These are phyloP conservation scores for Oncorhynchus clarkii DNA, from an alignment of 2,113 vertebrate species.

Conservation along the genomic window DNA sequence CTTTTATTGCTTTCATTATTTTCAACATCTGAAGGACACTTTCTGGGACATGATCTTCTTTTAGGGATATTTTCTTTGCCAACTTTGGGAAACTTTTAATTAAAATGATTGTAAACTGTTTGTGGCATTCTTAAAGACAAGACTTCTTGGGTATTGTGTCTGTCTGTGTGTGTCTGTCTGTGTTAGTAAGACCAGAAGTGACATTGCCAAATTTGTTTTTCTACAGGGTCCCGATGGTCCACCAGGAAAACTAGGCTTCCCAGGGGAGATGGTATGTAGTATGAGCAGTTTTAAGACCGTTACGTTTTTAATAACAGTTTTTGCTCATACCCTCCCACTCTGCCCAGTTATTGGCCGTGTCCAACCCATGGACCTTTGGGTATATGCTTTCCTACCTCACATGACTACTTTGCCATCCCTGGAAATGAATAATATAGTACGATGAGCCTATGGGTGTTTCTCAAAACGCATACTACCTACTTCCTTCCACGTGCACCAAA, in stretches of 20 bases:
- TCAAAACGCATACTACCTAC: too few relatives aligned
- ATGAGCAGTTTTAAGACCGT: not conserved
- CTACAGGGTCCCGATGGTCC: slow-evolving; percentile 82
- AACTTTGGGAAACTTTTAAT: slow-evolving; percentile 10
- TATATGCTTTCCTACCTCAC: too few relatives aligned
- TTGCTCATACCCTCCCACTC: not conserved
- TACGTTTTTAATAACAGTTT: not conserved
- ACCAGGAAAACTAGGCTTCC: slow-evolving; percentile 81
- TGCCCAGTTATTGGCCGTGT: too few relatives aligned
- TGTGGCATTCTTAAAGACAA: too few relatives aligned
- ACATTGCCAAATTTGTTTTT: slow-evolving; percentile 25
- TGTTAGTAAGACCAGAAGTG: not conserved
- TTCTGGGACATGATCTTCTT: slow-evolving; percentile 22
- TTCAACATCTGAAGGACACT: slow-evolving; percentile 11
- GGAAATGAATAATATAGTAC: too few relatives aligned
- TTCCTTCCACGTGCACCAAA: too few relatives aligned
- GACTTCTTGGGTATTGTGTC: not conserved
- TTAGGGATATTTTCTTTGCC: slow-evolving; percentile 17
- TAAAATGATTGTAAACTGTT: not conserved
- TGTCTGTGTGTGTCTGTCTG: too few relatives aligned
- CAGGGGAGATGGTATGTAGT: slow-evolving; percentile 80
- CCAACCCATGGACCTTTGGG: too few relatives aligned
- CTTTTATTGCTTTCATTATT: slow-evolving; percentile 27
- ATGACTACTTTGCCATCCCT: too few relatives aligned
- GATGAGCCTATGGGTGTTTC: too few relatives aligned